phyloP scores from a whole-genome alignment of 2,797 vertebrate species.

The Crocidura indochinensis region DNA sequence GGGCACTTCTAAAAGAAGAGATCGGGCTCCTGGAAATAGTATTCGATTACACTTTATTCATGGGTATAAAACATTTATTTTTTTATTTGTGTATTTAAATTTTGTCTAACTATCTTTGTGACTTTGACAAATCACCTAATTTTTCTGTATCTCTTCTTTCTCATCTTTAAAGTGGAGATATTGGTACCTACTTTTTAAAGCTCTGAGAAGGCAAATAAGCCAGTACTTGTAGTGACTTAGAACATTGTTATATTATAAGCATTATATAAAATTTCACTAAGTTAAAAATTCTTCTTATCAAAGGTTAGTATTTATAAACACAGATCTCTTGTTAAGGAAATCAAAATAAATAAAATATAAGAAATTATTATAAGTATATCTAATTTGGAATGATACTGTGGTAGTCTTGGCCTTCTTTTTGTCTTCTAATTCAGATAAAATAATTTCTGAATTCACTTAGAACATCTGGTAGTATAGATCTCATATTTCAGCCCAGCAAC shows the following conservation, averaged over 20 bases:
- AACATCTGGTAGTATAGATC: not conserved
- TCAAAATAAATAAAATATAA: conserved; percentile 52
- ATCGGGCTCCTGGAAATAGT: conserved; percentile 94
- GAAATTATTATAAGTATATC: conserved; percentile 30
- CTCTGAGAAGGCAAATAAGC: conserved; percentile 18
- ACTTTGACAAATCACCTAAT: not conserved
- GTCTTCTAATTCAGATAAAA: conserved; percentile 56
- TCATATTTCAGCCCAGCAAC: not conserved
- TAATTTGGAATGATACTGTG: conserved; percentile 43
- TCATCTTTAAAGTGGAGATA: conserved; percentile 48
- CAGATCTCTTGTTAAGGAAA: conserved; percentile 18
- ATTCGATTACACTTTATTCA: conserved; percentile 98
- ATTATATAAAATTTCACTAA: conserved; percentile 10
- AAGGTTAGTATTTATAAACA: conserved; percentile 47
- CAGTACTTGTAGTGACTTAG: not conserved
- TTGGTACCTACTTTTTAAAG: not conserved
- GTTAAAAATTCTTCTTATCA: conserved; percentile 13
- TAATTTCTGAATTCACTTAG: conserved; percentile 46
- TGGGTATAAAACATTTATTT: conserved; percentile 91
- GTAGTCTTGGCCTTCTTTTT: not conserved
- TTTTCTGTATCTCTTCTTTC: conserved; percentile 6
- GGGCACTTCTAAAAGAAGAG: conserved; percentile 96
- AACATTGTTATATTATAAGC: not conserved
- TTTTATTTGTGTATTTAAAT: conserved; percentile 54
- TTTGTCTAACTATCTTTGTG: conserved; percentile 13